Evolutionary conservation across 2,113 vertebrate species (phyloP), one percentile per base, ranked within the genome.

Genomic region (Balaenoptera acutorostrata): DNA sequence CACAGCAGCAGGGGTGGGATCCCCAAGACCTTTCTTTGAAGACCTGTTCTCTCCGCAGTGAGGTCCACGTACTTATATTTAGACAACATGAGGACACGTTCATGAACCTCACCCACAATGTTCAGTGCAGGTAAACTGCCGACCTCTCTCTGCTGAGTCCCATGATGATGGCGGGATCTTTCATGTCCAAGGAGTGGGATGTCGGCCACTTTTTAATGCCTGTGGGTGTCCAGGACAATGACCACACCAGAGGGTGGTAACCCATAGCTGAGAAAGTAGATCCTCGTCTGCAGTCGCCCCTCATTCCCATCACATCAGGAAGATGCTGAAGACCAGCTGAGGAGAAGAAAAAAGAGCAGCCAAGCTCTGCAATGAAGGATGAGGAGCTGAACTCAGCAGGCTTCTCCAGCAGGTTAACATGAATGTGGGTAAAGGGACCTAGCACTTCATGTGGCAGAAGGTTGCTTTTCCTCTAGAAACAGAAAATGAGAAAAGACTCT

Each of bases 1-100:
- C 5, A 0, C 0, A 20, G 63, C 0, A 0, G n/a, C 31, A 49
- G 31, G 31, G 52, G 44, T 57, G 63, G 33, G 17, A 46, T 31
- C 31, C 21, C 63, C 8, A 36, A 94, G 57, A 36, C 7, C 52
- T 92, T 72, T 84, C 64, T 63, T 29, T 52, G 33, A 88, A 41
- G 31, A 25, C 36, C 49, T 78, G 63, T 46, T 49, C 52, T 46
- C 41, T 81, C 44, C 81, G 69, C 63, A 61, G 11, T 31, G 89
- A 71, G 49, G 46, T 39, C 82, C 49, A 25, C 41, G 23, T 25
- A 15, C 25, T 87, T 93, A 91, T 66, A 80, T 69, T 92, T 78
- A 96, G 91, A 61, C 74, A 39, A 17, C 7, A 3, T 21, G 31
- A 89, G 66, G 72, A 64, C 25, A 10, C 0, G 2, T 55, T 82